Base-by-base conservation (phyloP, 1,140 invertebrate species). In the Limonius californicus region DNA sequence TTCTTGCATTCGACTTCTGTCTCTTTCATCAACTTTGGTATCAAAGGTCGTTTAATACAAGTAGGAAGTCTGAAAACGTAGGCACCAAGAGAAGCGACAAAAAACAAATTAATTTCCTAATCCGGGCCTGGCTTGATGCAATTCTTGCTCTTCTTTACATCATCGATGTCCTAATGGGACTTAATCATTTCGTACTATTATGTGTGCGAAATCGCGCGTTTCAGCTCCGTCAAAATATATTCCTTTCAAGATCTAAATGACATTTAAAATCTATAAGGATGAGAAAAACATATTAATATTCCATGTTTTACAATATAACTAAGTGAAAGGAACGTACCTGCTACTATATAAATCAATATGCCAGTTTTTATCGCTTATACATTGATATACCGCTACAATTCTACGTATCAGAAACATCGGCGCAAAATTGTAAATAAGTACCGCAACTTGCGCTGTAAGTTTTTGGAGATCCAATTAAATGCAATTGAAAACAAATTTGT, bases 1-100 rank as follows among this genome's bases (percentile, higher is more conserved):
- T 66, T 61, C 56, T 55, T 59, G 60, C 43, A 19, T 54, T 39
- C 20, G 53, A 39, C 32, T 55, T 32, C 35, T 39, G 8, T 14
- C 35, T 50, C 15, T 19, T 50, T 50, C 14, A 7, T 3, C 19
- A 14, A 50, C 45, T 2, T n/a, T 6, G 2, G 14, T 3, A 45
- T 50, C 14, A 50, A 18, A 50, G 16, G 45, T 21, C 45, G 12
- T 15, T 50, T 50, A 18, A 50, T 12, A 45, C 4, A 27, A 27
- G 23, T 9, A 27, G 23, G 23, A 27, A 27, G 9, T 27, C 23
- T 27, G 9, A 4, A 27, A 27, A 9, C 3, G 9, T 27, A 27
- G n/a, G n/a, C n/a, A 27, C 9, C 23, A 9, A 9, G 9, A 9
- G 9, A 14, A 39, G 7, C 11, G 18, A 4, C 45, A 18, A 50